phyloP scores from a whole-genome alignment of 2,113 vertebrate species.

The Rhombomys opimus region DNA sequence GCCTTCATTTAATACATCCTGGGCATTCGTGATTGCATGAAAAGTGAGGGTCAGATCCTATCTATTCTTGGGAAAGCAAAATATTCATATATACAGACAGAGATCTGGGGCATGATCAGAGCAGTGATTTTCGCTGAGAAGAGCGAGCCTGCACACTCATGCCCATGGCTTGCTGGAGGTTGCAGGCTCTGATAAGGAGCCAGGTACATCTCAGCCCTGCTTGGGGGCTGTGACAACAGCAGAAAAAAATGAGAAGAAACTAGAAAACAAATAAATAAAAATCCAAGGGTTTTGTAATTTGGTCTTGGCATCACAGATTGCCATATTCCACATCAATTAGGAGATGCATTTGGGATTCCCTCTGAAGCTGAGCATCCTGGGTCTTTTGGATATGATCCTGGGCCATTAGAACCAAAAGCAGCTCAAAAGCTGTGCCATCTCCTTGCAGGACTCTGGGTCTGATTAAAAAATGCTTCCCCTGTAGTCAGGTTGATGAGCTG shows the following conservation, averaged over 20 bases:
- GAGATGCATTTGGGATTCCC: neutral
- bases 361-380: neutral
- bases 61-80: neutral
- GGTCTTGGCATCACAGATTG: neutral
- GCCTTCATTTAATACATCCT: neutral
- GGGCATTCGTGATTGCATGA: neutral
- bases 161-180: neutral
- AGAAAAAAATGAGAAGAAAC: slow-evolving; percentile 11
- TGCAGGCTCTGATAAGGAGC: neutral
- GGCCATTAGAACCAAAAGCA: neutral
- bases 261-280: neutral
- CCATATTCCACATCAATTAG: neutral
- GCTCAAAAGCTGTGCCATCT: neutral
- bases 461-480: neutral
- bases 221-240: neutral
- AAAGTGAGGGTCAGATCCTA: neutral
- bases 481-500: neutral
- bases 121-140: neutral
- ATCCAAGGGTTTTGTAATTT: neutral
- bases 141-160: neutral
- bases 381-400: neutral
- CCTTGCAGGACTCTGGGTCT: neutral
- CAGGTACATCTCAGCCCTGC: neutral
- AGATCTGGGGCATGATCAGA: neutral
- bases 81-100: neutral